Base-by-base conservation (phyloP, 1,140 invertebrate genomes). In the Vanessa atalanta region DNA sequence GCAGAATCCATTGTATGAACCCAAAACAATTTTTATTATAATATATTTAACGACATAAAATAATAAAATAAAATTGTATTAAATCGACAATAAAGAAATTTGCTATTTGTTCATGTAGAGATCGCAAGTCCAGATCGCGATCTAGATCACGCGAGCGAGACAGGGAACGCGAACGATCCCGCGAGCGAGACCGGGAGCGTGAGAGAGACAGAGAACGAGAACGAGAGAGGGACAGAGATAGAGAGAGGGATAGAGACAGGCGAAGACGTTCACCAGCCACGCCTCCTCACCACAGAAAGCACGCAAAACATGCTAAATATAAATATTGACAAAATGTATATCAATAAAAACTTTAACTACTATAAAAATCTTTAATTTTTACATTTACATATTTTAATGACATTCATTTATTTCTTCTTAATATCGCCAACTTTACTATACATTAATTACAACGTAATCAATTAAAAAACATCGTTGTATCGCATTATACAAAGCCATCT, bases 231-330 rank as follows among this genome's bases (percentile, higher is more conserved):
- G 84, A 84, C 6, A 66, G 85, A 14, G 83, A 89, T 14, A 72
- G 87, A 15, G 86, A 87, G 11, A 73, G 86, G 11, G 86, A 88
- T 12, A 76, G 88, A n/a, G 86, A 88, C 6, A 77, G 87, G 20
- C 74, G 89, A 8, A 82, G 88, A 8, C 86, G 88, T 4, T 88
- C 86, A 57, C 86, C 90, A 15, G 82, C 85, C 82, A 89, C 90
- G 77, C 87, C 90, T 9, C 88, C 88, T 1, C 87, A 90, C 78
- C 84, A 88, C 74, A 76, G 87, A 43, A 90, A 92, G 60, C 88
- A 90, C 74, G 74, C 70, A 51, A 90, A 92, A 64, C 90, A 92
- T 73, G 75, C 83, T 37, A 92, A 92, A 73, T 88, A 92, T 65
- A 92, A 92, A 73, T 92, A 92, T 78, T 91, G 77, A 87, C 15